Evolutionary conservation across 2,797 vertebrate species (phyloP), one percentile per base, ranked within the genome.

Genomic region (Ctenosaura bakeri): DNA sequence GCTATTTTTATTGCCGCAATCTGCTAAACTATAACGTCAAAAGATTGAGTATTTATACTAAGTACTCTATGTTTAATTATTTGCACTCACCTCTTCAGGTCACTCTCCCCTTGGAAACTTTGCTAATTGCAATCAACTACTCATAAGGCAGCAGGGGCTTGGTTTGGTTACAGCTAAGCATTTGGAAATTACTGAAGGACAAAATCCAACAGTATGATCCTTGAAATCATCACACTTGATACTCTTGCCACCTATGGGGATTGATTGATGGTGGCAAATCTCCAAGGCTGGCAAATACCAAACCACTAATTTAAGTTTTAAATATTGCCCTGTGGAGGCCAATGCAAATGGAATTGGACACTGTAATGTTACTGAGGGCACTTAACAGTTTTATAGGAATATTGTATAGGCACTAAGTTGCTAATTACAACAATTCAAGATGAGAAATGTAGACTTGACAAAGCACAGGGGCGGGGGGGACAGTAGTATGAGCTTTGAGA

Each of bases 41-140:
- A 80, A 78, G 42, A 69, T n/a, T 73, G 89, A n/a, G 20, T 90
- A n/a, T 90, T 94, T 93, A 92, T 92, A 89, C 66, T 54, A 80
- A 94, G 42, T 24, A 88, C 77, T 92, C 90, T 91, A 64, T 91
- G 94, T 82, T 95, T 94, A 89, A 89, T 94, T 80, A 85, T 88
- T 88, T 93, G 86, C 91, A 93, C 91, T 94, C 50, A 92, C 64
- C 71, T 90, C 7, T 29, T 90, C 80, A 59, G 32, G 42, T 89
- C 85, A 84, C 20, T 5, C 22, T 87, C 22, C 88, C 52, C 80
- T 86, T 90, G 77, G 86, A 94, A 96, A 93, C 90, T 79, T 77
- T 89, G 88, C 92, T 90, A 85, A 8, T 92, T 93, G 69, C n/a
- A 91, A 93, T 52, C 92, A 78, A 83, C 86, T 93, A 78, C 50